phyloP scores from a whole-genome alignment of 2,113 vertebrate genomes.

The Trinectes maculatus region DNA sequence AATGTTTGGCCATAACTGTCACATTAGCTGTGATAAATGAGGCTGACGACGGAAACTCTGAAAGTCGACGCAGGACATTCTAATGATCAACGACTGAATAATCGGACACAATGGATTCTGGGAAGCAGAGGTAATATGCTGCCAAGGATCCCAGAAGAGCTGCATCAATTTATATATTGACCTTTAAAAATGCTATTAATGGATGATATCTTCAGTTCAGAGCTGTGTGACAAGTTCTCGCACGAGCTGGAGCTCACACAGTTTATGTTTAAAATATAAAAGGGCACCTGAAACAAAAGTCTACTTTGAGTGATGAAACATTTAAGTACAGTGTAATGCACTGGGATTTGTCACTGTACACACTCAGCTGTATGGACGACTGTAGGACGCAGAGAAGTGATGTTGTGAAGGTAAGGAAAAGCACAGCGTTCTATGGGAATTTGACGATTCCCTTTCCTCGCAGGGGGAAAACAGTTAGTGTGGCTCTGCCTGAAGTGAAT shows the following conservation, averaged over 20 bases:
- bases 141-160: slow-evolving; percentile 49
- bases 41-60: slow-evolving; percentile 35
- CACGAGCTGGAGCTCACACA: no score
- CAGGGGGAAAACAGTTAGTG: no score
- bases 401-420: no score
- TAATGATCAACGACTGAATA: slow-evolving; percentile 69
- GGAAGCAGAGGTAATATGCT: slow-evolving; percentile 62
- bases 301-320: slow-evolving; percentile 16
- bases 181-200: slow-evolving; percentile 69
- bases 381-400: no score
- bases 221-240: slow-evolving; percentile 36
- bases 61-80: slow-evolving; percentile 52
- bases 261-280: slow-evolving; percentile 16
- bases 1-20: slow-evolving; percentile 69
- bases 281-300: slow-evolving; percentile 20
- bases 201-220: slow-evolving; percentile 58
- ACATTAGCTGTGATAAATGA: slow-evolving; percentile 69
- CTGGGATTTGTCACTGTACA: not conserved
- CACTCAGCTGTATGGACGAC: no score
- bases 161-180: slow-evolving; percentile 67
- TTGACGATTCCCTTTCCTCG: no score
- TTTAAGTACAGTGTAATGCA: not conserved
- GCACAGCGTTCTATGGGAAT: no score
- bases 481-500: no score
- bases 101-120: slow-evolving; percentile 68